Base-by-base conservation (phyloP, 1,140 invertebrate genomes). In the Ceratina japonica region DNA sequence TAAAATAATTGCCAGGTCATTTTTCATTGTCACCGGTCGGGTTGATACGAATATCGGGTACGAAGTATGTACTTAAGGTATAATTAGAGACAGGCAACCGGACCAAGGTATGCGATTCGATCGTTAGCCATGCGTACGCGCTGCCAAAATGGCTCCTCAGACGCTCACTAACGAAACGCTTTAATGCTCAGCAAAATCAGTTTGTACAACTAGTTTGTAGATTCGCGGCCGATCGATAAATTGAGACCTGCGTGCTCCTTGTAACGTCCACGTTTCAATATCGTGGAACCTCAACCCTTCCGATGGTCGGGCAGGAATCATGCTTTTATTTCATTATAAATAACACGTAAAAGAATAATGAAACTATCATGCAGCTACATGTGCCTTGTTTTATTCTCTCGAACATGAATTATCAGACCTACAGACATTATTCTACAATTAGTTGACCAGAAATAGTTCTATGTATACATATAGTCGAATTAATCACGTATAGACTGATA, bases 31-130 rank as follows among this genome's bases (percentile, higher is more conserved):
- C 78, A 73, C 22, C 71, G 70, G 37, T 44, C 44, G n/a, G 77
- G 62, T 58, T 81, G 68, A 78, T 73, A 61, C 75, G 80, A 73
- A 79, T 81, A 81, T 79, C 73, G 54, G 63, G 69, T 73, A 63
- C 51, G 66, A 79, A 72, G 68, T 73, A 44, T 10, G 37, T 44
- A 44, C 37, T 44, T 44, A 62, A 62, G 75, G 52, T 81, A 69
- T 81, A 81, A 81, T 81, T 81, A 79, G 78, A 81, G 79, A 44
- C 37, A 78, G 79, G 37, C 37, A 49, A 49, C 69, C 69, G 24
- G 54, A 69, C 49, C 75, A 49, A 73, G 68, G 75, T 81, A 66
- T 10, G 54, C n/a, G 15, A 81, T 63, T 68, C 80, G 80, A 81
- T 81, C 75, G 58, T 81, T 80, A 75, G 64, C 79, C 27, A 18